These are phyloP conservation scores for Dexiosoma caninum DNA, from an alignment of 2,888 invertebrate species.

Conservation along the genomic window DNA sequence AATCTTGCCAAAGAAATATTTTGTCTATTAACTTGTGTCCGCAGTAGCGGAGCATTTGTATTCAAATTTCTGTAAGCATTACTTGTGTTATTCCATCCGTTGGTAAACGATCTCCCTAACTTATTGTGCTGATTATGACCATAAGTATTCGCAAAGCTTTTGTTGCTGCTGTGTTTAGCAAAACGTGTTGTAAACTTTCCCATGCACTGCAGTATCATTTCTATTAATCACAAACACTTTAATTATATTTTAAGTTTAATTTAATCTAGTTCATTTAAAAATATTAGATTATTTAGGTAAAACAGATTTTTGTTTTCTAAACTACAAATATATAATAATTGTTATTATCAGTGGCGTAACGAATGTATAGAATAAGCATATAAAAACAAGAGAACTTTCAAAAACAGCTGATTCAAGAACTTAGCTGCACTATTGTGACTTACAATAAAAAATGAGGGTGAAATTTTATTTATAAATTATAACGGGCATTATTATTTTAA, in stretches of 20 bases:
- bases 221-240: too few relatives aligned
- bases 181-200: constrained; percentile 45
- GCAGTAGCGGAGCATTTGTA: background rate
- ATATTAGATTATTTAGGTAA: background rate
- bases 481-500: too few relatives aligned
- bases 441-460: too few relatives aligned
- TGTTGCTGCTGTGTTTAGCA: constrained; percentile 4
- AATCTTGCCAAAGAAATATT: constrained; percentile 46
- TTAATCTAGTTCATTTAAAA: constrained; percentile 37
- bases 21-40: background rate
- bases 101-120: constrained; percentile 6
- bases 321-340: background rate
- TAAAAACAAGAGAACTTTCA: background rate
- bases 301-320: background rate
- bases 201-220: constrained; percentile 53
- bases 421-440: constrained; percentile 10
- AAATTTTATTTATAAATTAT: too few relatives aligned
- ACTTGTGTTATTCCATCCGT: background rate
- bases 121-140: background rate
- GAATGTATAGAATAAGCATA: constrained; percentile 24
- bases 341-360: constrained; percentile 45
- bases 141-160: background rate
- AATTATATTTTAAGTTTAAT: too few relatives aligned
- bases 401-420: constrained; percentile 23
- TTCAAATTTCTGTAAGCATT: background rate